Conservation (phyloP, 2,113 vertebrate species). For the Dolichotis patagonum region DNA sequence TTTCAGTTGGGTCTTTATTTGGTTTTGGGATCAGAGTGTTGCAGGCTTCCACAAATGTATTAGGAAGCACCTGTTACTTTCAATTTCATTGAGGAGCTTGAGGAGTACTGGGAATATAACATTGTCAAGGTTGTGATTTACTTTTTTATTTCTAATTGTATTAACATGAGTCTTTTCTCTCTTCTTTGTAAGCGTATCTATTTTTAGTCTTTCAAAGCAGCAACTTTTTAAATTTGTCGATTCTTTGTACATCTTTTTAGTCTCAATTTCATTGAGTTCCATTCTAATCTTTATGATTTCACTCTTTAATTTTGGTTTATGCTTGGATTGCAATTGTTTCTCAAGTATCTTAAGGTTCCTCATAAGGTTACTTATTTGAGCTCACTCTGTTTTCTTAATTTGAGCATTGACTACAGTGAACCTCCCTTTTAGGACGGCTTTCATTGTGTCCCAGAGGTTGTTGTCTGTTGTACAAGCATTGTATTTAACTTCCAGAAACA, state of each 20-base stretch:
- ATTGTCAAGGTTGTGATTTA: neutral
- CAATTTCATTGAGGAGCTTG: neutral
- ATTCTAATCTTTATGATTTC: neutral
- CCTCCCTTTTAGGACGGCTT: neutral
- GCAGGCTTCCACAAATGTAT: neutral
- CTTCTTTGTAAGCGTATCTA: neutral
- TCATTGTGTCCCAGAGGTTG: neutral
- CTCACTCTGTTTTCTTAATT: neutral
- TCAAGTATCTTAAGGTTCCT: neutral
- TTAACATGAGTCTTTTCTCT: neutral
- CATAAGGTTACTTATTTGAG: neutral
- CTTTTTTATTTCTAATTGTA: neutral
- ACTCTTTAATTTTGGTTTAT: neutral
- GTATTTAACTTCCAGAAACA: neutral
- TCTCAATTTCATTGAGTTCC: neutral
- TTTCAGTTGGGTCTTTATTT: neutral
- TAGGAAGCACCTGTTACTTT: neutral
- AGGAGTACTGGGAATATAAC: neutral
- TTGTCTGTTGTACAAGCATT: neutral
- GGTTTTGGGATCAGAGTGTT: neutral
- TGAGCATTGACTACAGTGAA: neutral
- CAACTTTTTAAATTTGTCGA: neutral
- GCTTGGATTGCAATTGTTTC: neutral
- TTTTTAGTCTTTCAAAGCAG: neutral
- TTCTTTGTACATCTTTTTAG: neutral